Percentiles rank a stretch among this genome's conserved stretches.
Evolutionary conservation across 2,888 invertebrate genomes (phyloP).

Genomic region (Nephrotoma flavescens): DNA sequence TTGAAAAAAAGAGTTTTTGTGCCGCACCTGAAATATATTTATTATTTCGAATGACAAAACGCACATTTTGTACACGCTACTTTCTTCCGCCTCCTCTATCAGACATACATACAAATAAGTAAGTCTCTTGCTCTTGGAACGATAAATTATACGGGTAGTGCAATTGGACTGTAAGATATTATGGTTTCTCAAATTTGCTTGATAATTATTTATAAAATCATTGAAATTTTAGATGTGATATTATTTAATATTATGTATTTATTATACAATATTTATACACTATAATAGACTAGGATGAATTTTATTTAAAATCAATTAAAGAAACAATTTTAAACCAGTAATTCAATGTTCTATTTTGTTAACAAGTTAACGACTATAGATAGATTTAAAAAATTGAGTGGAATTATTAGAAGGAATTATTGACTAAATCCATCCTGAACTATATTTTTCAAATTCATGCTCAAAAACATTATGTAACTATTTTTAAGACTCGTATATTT

Average conservation of each 20-base stretch:
- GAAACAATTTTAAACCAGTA: neutral
- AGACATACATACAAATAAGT: too few relatives aligned
- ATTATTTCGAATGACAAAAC: too few relatives aligned
- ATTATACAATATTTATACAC: neutral
- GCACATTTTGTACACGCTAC: too few relatives aligned
- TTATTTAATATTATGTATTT: neutral
- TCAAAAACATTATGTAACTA: neutral
- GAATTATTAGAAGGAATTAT: neutral
- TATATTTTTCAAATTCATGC: neutral
- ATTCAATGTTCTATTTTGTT: neutral
- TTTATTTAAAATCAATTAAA: neutral
- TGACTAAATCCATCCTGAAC: neutral
- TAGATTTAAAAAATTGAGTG: neutral
- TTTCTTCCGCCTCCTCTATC: too few relatives aligned
- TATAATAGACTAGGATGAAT: neutral
- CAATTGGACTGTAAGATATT: too few relatives aligned
- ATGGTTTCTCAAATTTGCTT: neutral
- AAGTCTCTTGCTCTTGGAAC: too few relatives aligned
- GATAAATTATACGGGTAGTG: too few relatives aligned
- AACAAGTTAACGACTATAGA: neutral
- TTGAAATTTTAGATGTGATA: neutral
- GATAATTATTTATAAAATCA: neutral
- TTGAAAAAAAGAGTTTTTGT: too few relatives aligned
- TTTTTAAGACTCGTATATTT: neutral
- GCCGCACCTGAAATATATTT: too few relatives aligned